Evolutionary conservation across 2,113 vertebrate genomes (phyloP).

Genomic region (Cebus imitator): DNA sequence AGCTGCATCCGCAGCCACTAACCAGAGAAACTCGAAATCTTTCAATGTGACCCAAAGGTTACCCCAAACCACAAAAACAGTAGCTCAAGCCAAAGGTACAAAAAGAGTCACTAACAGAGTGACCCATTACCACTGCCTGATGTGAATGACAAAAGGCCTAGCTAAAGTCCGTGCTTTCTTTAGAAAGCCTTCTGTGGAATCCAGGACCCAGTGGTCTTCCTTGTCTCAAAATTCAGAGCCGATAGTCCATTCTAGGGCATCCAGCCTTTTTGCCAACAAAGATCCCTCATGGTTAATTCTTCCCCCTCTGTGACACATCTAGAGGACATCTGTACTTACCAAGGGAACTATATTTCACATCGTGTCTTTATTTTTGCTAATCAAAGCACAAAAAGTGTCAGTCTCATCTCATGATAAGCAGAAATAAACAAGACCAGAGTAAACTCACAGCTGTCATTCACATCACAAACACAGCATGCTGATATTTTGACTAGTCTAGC

Average conservation of each 20-base stretch:
- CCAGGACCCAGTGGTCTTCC: background rate
- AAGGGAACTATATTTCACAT: background rate
- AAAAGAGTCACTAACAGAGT: background rate
- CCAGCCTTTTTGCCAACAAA: background rate
- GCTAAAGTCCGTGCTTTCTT: background rate
- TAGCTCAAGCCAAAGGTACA: background rate
- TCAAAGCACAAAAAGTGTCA: background rate
- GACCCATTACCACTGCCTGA: background rate
- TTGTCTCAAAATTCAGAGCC: background rate
- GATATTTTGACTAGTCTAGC: background rate
- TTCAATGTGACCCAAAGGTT: background rate
- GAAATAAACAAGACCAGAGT: background rate
- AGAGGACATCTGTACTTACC: background rate
- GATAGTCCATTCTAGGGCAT: background rate
- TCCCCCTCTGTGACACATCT: background rate
- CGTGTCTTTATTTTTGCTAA: background rate
- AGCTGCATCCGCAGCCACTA: constrained; percentile 61
- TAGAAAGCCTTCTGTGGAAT: background rate
- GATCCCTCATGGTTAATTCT: background rate
- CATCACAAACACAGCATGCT: background rate
- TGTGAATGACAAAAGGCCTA: background rate
- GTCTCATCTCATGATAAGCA: background rate
- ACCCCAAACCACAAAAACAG: background rate
- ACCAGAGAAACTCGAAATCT: constrained; percentile 60
- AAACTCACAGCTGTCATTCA: background rate